Percentiles rank a stretch among this genome's conserved stretches.
phyloP scores from a whole-genome alignment of 2,888 invertebrate species.

The Fissipunctia ypsillon region DNA sequence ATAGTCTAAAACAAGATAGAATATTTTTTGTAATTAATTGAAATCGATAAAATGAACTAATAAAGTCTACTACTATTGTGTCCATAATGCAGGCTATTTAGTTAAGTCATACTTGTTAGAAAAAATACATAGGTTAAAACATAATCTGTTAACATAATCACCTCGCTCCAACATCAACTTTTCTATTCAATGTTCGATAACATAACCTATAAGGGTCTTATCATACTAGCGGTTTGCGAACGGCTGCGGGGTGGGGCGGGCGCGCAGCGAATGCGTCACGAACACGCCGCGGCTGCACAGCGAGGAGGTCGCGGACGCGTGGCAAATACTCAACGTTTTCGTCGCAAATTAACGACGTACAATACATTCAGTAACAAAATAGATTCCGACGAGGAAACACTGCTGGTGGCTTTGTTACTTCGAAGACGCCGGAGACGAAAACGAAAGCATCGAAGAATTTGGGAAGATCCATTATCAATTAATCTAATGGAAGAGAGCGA shows the following conservation, averaged over 20 bases:
- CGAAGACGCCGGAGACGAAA: background rate
- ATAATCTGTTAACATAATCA: too few species aligned
- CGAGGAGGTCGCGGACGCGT: background rate
- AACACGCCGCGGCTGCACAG: background rate
- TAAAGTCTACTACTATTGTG: too few species aligned
- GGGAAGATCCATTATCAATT: background rate
- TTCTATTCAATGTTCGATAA: too few species aligned
- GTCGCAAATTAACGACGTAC: background rate
- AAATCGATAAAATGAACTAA: too few species aligned
- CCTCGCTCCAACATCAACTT: too few species aligned
- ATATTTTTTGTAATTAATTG: too few species aligned
- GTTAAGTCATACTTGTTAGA: too few species aligned
- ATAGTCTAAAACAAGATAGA: too few species aligned
- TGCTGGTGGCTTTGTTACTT: background rate
- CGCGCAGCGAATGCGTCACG: background rate
- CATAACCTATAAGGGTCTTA: too few species aligned
- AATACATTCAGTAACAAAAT: slow-evolving; percentile 6
- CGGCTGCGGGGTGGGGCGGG: background rate
- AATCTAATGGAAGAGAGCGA: slow-evolving; percentile 8
- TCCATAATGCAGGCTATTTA: too few species aligned
- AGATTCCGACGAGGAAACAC: slow-evolving; percentile 6
- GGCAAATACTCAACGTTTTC: background rate
- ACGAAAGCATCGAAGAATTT: background rate
- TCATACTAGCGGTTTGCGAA: background rate
- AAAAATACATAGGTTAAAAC: too few species aligned